Evolutionary conservation across 2,888 invertebrate species (phyloP).

Genomic region (Falcaria lacertinaria): DNA sequence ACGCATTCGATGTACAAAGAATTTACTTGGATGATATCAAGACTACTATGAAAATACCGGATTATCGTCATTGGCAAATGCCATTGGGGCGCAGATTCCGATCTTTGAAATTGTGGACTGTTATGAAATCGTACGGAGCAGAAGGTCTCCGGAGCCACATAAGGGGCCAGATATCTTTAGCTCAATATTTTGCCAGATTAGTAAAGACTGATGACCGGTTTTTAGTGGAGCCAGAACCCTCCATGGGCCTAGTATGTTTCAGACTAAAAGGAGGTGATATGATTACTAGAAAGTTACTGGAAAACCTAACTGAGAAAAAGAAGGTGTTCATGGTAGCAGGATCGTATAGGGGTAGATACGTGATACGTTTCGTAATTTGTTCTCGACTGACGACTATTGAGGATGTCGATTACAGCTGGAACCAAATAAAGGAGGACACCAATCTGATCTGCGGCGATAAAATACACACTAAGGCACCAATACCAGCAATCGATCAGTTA

Average conservation of each 20-base stretch:
- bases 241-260: slow-evolving; percentile 94
- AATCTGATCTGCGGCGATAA: slow-evolving; percentile 43
- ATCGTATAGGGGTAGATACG: slow-evolving; percentile 82
- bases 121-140: slow-evolving; percentile 89
- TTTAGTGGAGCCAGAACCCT: slow-evolving; percentile 85
- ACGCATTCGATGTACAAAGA: slow-evolving; percentile 94
- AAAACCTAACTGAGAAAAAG: slow-evolving; percentile 85
- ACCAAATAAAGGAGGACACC: slow-evolving; percentile 82
- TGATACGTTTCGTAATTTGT: slow-evolving; percentile 91
- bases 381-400: slow-evolving; percentile 83
- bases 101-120: slow-evolving; percentile 96
- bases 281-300: slow-evolving; percentile 84
- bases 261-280: slow-evolving; percentile 87
- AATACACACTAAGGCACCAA: slow-evolving; percentile 45
- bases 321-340: slow-evolving; percentile 91
- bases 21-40: slow-evolving; percentile 85
- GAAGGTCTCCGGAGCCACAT: slow-evolving; percentile 89
- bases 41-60: slow-evolving; percentile 80
- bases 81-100: slow-evolving; percentile 92
- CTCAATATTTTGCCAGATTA: slow-evolving; percentile 87
- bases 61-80: slow-evolving; percentile 91
- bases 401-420: slow-evolving; percentile 87
- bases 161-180: slow-evolving; percentile 86
- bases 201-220: slow-evolving; percentile 87
- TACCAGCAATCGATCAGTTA: slow-evolving; percentile 52